Percentiles rank a stretch among this genome's conserved stretches.
These are phyloP conservation scores for Venustaconcha ellipsiformis DNA, from an alignment of 1,140 invertebrate genomes.

Conservation along the genomic window DNA sequence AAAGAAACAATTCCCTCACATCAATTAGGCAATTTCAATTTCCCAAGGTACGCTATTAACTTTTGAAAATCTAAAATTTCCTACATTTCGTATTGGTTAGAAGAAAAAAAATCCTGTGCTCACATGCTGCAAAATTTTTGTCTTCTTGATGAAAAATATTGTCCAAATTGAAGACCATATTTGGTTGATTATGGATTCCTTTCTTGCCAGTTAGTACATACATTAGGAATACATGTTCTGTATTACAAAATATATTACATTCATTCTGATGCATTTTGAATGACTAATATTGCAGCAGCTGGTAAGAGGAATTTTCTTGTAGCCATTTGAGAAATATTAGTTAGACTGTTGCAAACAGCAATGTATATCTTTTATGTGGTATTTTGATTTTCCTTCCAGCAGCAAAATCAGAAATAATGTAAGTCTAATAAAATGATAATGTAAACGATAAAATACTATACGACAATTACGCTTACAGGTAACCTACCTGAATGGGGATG, in stretches of 20 bases:
- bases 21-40: neutral
- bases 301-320: neutral
- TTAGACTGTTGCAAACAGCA: neutral
- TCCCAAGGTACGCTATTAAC: neutral
- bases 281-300: too few species aligned
- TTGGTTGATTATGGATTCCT: neutral
- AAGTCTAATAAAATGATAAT: neutral
- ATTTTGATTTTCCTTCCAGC: neutral
- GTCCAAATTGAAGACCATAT: neutral
- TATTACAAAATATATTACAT: too few species aligned
- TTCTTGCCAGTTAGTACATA: too few species aligned
- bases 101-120: too few species aligned
- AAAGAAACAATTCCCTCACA: neutral
- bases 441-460: too few species aligned
- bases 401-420: neutral
- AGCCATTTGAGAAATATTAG: neutral
- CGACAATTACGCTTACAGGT: neutral
- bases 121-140: too few species aligned
- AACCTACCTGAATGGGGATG: slow-evolving; percentile 40
- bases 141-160: neutral
- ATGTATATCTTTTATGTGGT: neutral
- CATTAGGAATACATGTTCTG: too few species aligned
- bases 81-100: neutral
- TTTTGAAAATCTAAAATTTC: neutral
- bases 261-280: too few species aligned